phyloP scores from a whole-genome alignment of 2,797 vertebrate genomes.

The Galago senegalensis region DNA sequence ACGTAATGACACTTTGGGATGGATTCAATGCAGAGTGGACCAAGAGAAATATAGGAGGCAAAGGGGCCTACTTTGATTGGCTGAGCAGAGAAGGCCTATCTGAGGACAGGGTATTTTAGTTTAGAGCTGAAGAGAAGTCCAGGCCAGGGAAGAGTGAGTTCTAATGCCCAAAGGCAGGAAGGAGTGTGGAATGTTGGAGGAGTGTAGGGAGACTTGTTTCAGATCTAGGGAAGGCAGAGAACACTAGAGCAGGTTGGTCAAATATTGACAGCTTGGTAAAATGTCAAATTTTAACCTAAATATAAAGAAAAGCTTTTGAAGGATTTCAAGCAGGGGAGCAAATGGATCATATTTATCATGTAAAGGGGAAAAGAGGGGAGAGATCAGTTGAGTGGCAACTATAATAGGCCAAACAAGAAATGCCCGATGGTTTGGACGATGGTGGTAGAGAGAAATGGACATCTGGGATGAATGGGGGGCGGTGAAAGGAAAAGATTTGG shows the following conservation, averaged over 20 bases:
- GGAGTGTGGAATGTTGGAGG: background rate
- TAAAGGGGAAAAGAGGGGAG: background rate
- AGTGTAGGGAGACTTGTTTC: background rate
- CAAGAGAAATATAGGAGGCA: background rate
- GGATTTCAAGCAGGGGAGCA: background rate
- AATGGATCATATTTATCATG: background rate
- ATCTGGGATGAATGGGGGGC: background rate
- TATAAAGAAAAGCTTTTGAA: slow-evolving; percentile 36
- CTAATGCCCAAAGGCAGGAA: background rate
- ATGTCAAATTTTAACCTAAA: background rate
- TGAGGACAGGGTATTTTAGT: background rate
- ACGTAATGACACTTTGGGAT: background rate
- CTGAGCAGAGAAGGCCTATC: background rate
- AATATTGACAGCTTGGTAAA: background rate
- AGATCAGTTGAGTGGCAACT: background rate
- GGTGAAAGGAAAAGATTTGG: background rate
- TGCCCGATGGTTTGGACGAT: background rate
- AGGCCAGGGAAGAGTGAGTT: background rate
- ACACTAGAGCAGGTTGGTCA: background rate
- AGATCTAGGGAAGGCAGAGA: background rate
- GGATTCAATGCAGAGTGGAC: background rate
- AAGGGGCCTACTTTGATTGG: background rate
- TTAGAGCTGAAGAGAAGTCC: background rate
- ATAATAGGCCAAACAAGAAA: background rate
- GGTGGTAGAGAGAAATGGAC: background rate